Evolutionary conservation across 1,140 invertebrate genomes (phyloP), one percentile per base, ranked within the genome.

Genomic region (Onthophagus taurus): DNA sequence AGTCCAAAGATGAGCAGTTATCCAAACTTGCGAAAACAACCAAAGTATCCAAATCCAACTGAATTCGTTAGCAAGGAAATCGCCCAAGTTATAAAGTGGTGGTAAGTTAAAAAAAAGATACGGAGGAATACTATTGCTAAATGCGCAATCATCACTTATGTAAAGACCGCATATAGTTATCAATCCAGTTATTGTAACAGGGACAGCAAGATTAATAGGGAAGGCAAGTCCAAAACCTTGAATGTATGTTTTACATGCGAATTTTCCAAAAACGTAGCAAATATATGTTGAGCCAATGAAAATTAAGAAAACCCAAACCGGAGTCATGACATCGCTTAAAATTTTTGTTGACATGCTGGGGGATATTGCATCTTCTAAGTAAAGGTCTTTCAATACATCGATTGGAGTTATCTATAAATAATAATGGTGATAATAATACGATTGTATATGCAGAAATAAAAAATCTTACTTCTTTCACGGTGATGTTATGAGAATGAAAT

Each of bases 221-320:
- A 90, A 70, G 0, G 86, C 81, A 57, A 80, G 89, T 50, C 84
- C 80, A 55, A 88, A 81, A 33, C 75, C 74, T 59, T 89, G 85
- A 59, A 89, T 88, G 59, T 83, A 75, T 45, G 89, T 85, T 70
- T 85, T 85, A 61, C 83, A 88, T 7, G 85, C 76, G 54, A 87
- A 88, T 72, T 85, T 88, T 16, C 75, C 79, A 53, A 82, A 78
- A 47, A 79, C 72, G 55, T 86, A 88, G 53, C 77, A 77, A 9
- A 82, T 50, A 47, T 83, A 77, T n/a, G 80, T 72, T 0, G 76
- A 67, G 4, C 70, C 34, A 17, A 79, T 70, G 55, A 88, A 82
- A 38, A 81, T 66, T 2, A 78, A 44, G 13, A 81, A 61, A 1
- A 80, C 64, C 41, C 74, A 72, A 24, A 82, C 48, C 16, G 72